Evolutionary conservation across 1,140 invertebrate species (phyloP), one percentile per base, ranked within the genome.

Genomic region (Venustaconcha ellipsiformis): DNA sequence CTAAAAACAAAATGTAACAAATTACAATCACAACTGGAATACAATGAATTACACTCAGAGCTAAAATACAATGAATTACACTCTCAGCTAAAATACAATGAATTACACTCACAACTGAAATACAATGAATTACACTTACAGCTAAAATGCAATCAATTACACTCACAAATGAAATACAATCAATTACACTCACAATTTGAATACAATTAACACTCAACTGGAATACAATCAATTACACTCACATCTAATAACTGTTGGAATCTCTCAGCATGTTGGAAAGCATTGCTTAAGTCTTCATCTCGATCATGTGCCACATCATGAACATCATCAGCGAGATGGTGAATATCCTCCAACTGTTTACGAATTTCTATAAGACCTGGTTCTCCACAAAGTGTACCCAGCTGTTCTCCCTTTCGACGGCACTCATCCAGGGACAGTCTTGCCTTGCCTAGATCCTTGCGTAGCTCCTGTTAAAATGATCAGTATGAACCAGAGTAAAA

Each of bases 341-440:
- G 83, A 4, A 89, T 78, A 70, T 89, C 88, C 67, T 99, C 97
- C 87, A 99, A 96, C 87, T 98, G 95, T 88, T 98, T 99, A 89
- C 97, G 96, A 0, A 99, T 96, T 90, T 99, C 97, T 0, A 97
- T 96, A 90, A 98, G 97, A 84, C 99, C 97, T 4, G 96, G 95
- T 83, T 99, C 97, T 6, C 97, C 97, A 88, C 96, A 97, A 55
- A 98, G 91, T 73, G 94, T 94, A 94, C 98, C 96, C 76, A 99
- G 92, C 80, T 96, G 94, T 57, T 95, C 94, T n/a, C 97, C 97
- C 70, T 94, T 96, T 83, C 94, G 94, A 68, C 95, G 92, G 56
- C 96, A 97, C 89, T 97, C 94, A 83, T 96, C 96, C 18, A 97
- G 95, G 85, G 97, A 95, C 1, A 96, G 96, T 88, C 96, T 96